A percentile compares a stretch with the other conserved stretches of the same genome.
phyloP scores from a whole-genome alignment of 2,113 vertebrate genomes.

The Corythoichthys haematopterus region DNA sequence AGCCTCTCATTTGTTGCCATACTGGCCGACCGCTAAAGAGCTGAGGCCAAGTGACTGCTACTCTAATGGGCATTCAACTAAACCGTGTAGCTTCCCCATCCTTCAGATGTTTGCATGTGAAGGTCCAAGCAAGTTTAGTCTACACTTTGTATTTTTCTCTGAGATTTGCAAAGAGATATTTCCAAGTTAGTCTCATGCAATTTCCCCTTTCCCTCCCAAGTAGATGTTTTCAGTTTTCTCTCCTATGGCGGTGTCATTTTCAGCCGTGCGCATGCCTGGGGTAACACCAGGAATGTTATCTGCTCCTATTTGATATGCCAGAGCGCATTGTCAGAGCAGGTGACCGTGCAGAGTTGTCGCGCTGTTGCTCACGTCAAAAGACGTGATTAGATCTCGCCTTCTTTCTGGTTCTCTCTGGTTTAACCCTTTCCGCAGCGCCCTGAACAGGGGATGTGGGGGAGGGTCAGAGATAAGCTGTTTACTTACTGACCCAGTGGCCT shows the following conservation, averaged over 20 bases:
- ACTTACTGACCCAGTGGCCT: constrained; percentile 72
- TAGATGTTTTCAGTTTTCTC: constrained; percentile 12
- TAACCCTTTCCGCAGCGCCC: constrained; percentile 18
- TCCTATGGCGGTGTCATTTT: constrained; percentile 25
- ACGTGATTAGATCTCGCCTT: constrained; percentile 53
- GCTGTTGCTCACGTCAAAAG: constrained; percentile 45
- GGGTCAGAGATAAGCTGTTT: constrained; percentile 46
- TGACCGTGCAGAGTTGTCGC: constrained; percentile 40
- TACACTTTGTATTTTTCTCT: constrained; percentile 28
- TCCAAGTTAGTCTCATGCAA: constrained; percentile 43
- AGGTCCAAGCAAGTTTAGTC: constrained; percentile 19
- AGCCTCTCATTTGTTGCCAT: constrained; percentile 36
- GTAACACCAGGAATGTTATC: constrained; percentile 69
- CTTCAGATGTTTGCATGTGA: constrained; percentile 17
- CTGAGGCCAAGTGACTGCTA: constrained; percentile 26
- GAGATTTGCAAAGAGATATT: constrained; percentile 31
- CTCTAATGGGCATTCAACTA: constrained; percentile 29
- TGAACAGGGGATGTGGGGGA: constrained; percentile 25
- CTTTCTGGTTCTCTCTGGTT: not conserved
- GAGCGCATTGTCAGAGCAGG: constrained; percentile 47
- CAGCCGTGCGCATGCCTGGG: constrained; percentile 37
- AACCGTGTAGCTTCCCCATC: constrained; percentile 12
- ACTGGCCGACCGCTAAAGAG: constrained; percentile 40
- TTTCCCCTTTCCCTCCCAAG: constrained; percentile 11
- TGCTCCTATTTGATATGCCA: constrained; percentile 40